Conservation (phyloP, 2,113 vertebrate genomes). For the Platichthys stellatus region DNA sequence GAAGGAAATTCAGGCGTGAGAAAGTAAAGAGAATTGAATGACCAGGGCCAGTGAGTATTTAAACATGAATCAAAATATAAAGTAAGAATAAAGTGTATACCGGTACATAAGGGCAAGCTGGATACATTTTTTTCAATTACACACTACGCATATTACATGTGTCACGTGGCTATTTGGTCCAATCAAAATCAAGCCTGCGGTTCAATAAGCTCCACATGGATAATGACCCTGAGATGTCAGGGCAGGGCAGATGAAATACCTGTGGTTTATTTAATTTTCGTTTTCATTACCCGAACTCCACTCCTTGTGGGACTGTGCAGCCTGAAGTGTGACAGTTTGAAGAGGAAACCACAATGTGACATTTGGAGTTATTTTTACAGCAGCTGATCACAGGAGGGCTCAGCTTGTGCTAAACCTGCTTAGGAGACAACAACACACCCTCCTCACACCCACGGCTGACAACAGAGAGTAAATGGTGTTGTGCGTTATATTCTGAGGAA, state of each 20-base stretch:
- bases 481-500: background rate
- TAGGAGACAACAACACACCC: background rate
- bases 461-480: background rate
- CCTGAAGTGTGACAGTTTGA: background rate
- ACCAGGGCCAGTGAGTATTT: too few species aligned
- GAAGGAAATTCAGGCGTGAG: too few species aligned
- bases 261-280: background rate
- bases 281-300: background rate
- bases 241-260: background rate
- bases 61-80: too few species aligned
- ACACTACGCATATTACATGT: background rate
- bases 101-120: background rate
- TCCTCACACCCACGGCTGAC: background rate
- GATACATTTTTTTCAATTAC: background rate
- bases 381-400: conserved; percentile 27
- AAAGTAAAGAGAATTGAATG: too few species aligned
- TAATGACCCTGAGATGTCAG: background rate
- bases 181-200: background rate
- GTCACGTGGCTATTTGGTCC: background rate
- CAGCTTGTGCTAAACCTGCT: too few species aligned
- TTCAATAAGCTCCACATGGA: background rate
- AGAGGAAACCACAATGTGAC: conserved; percentile 24
- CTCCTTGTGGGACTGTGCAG: background rate
- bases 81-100: background rate
- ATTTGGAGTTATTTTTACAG: conserved; percentile 41